Percentiles rank a stretch among this genome's conserved stretches.
Evolutionary conservation across 2,113 vertebrate species (phyloP).

Genomic region (Castor canadensis): DNA sequence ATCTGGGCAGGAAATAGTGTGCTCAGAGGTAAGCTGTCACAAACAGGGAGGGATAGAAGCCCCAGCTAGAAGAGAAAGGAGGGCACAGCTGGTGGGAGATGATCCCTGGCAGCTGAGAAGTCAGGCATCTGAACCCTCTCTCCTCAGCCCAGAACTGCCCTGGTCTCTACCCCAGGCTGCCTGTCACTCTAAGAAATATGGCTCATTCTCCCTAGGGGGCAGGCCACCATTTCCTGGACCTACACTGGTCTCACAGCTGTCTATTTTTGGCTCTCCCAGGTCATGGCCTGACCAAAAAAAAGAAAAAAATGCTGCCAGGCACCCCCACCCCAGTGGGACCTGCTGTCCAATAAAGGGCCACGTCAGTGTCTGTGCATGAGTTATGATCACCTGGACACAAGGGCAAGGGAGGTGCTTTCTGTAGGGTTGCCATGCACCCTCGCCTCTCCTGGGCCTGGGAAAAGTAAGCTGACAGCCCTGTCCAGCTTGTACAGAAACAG

Average conservation of each 20-base stretch:
- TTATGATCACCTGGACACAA: background rate
- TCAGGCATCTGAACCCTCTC: background rate
- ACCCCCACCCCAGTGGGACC: background rate
- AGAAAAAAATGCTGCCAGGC: slow-evolving; percentile 50
- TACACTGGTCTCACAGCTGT: background rate
- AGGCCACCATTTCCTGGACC: background rate
- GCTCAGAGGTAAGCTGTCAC: background rate
- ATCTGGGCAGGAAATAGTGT: background rate
- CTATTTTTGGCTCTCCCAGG: slow-evolving; percentile 50
- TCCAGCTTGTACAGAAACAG: background rate
- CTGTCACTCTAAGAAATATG: background rate
- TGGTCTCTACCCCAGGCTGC: background rate
- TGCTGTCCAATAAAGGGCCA: slow-evolving; percentile 8
- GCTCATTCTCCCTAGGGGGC: background rate
- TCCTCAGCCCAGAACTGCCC: background rate
- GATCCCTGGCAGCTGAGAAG: background rate
- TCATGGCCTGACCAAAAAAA: slow-evolving; percentile 7
- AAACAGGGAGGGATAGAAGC: accelerated
- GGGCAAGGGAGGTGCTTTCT: background rate
- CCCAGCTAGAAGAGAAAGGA: background rate
- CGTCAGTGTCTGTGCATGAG: background rate
- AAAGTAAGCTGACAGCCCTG: slow-evolving; percentile 38
- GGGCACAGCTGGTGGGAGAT: background rate
- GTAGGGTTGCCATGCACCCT: background rate
- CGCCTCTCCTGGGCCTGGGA: background rate